Base-by-base conservation (phyloP, 2,888 invertebrate genomes). In the Loripinus fragilis region DNA sequence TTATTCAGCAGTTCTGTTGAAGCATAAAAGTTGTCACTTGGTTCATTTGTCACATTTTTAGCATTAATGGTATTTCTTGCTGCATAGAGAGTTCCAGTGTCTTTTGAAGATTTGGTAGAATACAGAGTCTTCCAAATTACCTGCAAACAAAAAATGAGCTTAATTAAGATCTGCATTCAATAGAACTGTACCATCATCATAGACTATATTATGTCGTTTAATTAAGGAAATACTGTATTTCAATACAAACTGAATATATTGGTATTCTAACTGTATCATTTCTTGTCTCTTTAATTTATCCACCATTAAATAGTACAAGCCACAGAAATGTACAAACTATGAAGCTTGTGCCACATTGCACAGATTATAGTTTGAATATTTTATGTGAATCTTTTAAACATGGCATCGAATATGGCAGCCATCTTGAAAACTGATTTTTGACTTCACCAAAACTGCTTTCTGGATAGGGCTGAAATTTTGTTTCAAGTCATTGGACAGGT, bases 11-110 rank as follows among this genome's bases (percentile, higher is more conserved):
- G 38, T n/a, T 71, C 77, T 7, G 71, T 60, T 41, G 66, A 71
- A 2, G 81, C 81, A 72, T 81, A 81, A 42, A 72, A 77, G 55
- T 78, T 55, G 12, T 64, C 70, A 25, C 52, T 33, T 20, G 77
- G 76, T 17, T 81, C 73, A 41, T 71, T 48, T 25, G 80, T 52
- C 7, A 80, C 77, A 74, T 80, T 80, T 45, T 65, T 74, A 10
- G 81, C 30, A 66, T 81, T 71, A 1, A 74, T 35, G 20, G 52
- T 41, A 66, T 81, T 81, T 42, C 81, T 45, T 42, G 77, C 76
- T 25, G 80, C 73, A 72, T 65, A 81, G 42, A 75, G 38, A 8
- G 74, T 75, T 65, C 74, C 74, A n/a, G 25, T 60, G 35, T 69
- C 68, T 30, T 50, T 71, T 17, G 77, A 33, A 7, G 77, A 74